Evolutionary conservation across 2,888 invertebrate genomes (phyloP).

Genomic region (Drosophila infuscata): DNA sequence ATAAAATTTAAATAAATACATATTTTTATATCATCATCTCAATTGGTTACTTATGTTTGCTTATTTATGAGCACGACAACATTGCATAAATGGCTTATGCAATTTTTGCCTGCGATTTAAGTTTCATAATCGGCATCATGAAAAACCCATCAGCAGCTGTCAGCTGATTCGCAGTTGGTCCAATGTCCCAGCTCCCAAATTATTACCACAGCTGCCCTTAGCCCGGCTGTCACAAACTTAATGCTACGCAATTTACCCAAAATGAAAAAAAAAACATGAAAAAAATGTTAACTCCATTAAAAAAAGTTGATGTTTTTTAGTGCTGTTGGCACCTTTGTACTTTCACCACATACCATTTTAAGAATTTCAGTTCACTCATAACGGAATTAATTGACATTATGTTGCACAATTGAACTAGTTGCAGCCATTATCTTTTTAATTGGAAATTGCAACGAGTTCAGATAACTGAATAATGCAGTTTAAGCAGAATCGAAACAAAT

Average conservation of each 20-base stretch:
- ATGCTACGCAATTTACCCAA: constrained; percentile 31
- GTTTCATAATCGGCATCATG: constrained; percentile 29
- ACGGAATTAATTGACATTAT: constrained; percentile 19
- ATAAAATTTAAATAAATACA: background rate
- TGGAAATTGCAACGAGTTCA: constrained; percentile 15
- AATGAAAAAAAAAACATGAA: too few species aligned
- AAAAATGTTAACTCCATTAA: constrained; percentile 18
- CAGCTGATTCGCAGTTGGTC: constrained; percentile 20
- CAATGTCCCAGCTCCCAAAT: background rate
- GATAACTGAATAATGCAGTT: constrained; percentile 10
- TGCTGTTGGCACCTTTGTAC: constrained; percentile 12
- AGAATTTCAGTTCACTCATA: constrained; percentile 12
- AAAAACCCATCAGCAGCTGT: constrained; percentile 19
- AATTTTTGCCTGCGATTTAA: constrained; percentile 28
- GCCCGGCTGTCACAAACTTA: constrained; percentile 18
- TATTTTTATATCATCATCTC: background rate
- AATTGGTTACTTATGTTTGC: background rate
- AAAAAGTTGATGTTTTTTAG: constrained; percentile 5
- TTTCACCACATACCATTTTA: constrained; percentile 35
- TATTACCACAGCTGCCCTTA: background rate
- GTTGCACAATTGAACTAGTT: constrained; percentile 28
- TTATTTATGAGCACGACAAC: background rate
- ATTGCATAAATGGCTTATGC: constrained; percentile 22
- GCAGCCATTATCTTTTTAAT: constrained; percentile 41
- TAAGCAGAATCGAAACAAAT: background rate